phyloP scores from a whole-genome alignment of 2,888 invertebrate genomes.

The Agonopterix alstromeriana region DNA sequence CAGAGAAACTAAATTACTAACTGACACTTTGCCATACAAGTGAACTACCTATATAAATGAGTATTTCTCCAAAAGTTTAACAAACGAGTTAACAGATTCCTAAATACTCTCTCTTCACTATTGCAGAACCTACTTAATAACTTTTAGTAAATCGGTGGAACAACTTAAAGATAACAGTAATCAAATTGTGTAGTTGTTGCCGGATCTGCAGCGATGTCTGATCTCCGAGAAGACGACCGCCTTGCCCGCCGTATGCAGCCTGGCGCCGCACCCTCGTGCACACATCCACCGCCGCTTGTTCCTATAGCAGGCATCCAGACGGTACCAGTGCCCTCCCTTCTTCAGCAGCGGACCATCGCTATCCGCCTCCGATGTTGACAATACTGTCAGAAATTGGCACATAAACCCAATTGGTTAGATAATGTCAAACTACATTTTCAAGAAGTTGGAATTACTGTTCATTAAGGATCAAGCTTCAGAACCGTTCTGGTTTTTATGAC shows the following conservation, averaged over 20 bases:
- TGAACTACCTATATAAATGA: too few species aligned
- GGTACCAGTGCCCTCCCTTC: constrained; percentile 58
- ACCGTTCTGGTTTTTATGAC: too few species aligned
- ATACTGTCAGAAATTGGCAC: neutral
- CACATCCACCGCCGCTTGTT: constrained; percentile 61
- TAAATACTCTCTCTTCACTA: too few species aligned
- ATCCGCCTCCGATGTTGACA: constrained; percentile 16
- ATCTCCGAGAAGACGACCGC: constrained; percentile 54
- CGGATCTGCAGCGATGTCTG: constrained; percentile 44
- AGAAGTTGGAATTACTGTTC: too few species aligned
- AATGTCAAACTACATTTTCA: too few species aligned
- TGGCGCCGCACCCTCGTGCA: constrained; percentile 58
- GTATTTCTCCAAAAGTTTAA: too few species aligned
- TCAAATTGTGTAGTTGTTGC: constrained; percentile 42
- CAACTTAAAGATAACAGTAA: neutral
- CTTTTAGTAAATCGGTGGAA: neutral
- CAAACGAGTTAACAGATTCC: too few species aligned
- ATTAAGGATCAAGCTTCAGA: too few species aligned
- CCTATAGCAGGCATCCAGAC: constrained; percentile 47
- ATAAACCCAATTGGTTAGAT: too few species aligned
- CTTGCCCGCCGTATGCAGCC: constrained; percentile 61
- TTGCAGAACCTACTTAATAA: too few species aligned
- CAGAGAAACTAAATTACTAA: too few species aligned
- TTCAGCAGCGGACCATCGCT: constrained; percentile 40
- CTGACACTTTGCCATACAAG: too few species aligned